Conservation (phyloP, 2,797 vertebrate species). For the Onychomys leucogaster region DNA sequence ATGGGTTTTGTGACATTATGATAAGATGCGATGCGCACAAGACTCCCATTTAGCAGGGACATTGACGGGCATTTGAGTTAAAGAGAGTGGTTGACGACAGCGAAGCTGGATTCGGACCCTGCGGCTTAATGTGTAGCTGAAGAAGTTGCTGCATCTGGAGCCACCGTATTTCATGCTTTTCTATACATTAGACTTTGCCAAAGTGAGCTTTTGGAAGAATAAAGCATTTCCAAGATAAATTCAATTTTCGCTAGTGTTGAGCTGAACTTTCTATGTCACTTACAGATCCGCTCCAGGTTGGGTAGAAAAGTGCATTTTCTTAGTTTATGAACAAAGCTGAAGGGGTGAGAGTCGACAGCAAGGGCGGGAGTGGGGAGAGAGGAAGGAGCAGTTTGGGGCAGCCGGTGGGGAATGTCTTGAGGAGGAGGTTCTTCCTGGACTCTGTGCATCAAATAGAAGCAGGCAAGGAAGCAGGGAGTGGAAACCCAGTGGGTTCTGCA, state of each 20-base stretch:
- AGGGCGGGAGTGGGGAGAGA: not conserved
- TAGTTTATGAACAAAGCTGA: not conserved
- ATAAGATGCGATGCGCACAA: slow-evolving; percentile 86
- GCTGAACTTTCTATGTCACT: slow-evolving; percentile 58
- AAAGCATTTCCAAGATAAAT: slow-evolving; percentile 77
- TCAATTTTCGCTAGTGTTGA: slow-evolving; percentile 31
- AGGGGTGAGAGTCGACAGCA: not conserved
- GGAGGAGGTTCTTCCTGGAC: too few species aligned
- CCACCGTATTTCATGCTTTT: slow-evolving; percentile 80
- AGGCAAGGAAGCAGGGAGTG: rapidly evolving
- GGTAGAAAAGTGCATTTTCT: slow-evolving; percentile 46
- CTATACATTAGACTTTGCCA: slow-evolving; percentile 76
- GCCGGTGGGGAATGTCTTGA: not conserved
- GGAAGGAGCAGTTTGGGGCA: slow-evolving; percentile 7
- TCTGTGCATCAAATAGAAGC: too few species aligned
- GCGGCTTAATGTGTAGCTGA: slow-evolving; percentile 81
- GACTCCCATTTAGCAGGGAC: slow-evolving; percentile 90
- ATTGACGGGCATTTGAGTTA: slow-evolving; percentile 85
- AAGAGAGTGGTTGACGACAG: slow-evolving; percentile 78
- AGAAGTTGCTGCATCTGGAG: slow-evolving; percentile 74
- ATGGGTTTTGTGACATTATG: slow-evolving; percentile 89
- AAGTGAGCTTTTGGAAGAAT: slow-evolving; percentile 81
- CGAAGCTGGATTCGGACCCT: slow-evolving; percentile 82
- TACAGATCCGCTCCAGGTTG: not conserved
- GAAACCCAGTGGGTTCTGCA: rapidly evolving